Percentiles rank a stretch among this genome's conserved stretches.
Conservation (phyloP, 2,113 vertebrate genomes). For the Manacus vitellinus region DNA sequence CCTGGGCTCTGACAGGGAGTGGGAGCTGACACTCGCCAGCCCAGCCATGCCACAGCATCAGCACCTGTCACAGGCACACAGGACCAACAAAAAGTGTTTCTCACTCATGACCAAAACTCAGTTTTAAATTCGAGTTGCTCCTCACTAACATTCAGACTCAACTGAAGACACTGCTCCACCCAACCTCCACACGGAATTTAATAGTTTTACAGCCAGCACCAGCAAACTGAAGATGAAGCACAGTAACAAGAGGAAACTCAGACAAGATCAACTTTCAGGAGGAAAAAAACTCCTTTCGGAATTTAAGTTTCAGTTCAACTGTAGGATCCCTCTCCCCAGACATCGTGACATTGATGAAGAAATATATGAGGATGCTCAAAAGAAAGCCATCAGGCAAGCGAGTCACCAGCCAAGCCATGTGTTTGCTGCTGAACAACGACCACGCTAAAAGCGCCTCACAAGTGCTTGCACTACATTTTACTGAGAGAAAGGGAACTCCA, state of each 20-base stretch:
- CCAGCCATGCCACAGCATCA: rapidly evolving
- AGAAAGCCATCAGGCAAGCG: background rate
- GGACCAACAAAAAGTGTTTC: background rate
- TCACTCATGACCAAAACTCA: background rate
- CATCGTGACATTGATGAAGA: background rate
- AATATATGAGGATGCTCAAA: background rate
- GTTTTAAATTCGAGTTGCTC: background rate
- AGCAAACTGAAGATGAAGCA: background rate
- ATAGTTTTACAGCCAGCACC: background rate
- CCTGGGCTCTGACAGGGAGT: background rate
- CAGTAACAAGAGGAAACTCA: background rate
- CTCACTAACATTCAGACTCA: rapidly evolving
- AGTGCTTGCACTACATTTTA: background rate
- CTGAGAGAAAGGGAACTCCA: background rate
- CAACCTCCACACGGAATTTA: background rate
- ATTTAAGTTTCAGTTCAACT: background rate
- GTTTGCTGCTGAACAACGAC: background rate
- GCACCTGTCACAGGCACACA: rapidly evolving
- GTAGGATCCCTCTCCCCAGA: background rate
- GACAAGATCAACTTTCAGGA: background rate
- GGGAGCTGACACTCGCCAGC: rapidly evolving
- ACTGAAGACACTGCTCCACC: background rate
- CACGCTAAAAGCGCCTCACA: background rate
- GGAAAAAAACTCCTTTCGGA: background rate
- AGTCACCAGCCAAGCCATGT: background rate